Evolutionary conservation across 2,888 invertebrate genomes (phyloP), one percentile per base, ranked within the genome.

Genomic region (Ganaspis brasiliensis): DNA sequence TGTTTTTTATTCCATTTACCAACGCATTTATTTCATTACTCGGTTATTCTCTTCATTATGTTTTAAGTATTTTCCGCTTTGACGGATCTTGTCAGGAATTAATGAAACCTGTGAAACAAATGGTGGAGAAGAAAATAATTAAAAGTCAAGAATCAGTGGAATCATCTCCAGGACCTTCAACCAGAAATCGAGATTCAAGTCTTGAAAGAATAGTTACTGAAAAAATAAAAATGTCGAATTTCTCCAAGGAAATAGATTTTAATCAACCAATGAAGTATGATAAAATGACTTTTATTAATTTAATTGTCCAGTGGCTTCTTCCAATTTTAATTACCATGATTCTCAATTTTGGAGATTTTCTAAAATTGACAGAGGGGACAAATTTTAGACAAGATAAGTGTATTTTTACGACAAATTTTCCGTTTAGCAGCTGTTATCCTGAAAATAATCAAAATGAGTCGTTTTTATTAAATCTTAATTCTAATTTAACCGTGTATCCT

Each of bases 21-120:
- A 91, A 91, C 76, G 87, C 90, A 2, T 90, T 91, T 74, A 49
- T 87, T n/a, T 91, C 91, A 2, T 74, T 90, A 8, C 6, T 91
- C 10, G 85, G 85, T n/a, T 88, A 87, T 59, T 87, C 86, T 2
- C 40, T 84, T 6, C 85, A 87, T 76, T 87, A 84, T 74, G 82
- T 85, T 76, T 74, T 80, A 14, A 83, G 81, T 40, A 74, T 85
- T n/a, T 55, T 74, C 9, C 67, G 72, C 16, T 10, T 86, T 16
- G 79, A 74, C 21, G 57, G 71, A 9, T 79, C 79, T 40, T 89
- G 81, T 31, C 6, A 14, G 14, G 14, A 72, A 31, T 55, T 35
- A 52, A 72, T 19, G 6, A 21, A 56, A 55, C 35, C 55, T 21
- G 3, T 72, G 5, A 55, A 72, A 31, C 12, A 55, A 21, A 31